Conservation (phyloP, 2,888 invertebrate genomes). For the Dinocampus coccinellae region DNA sequence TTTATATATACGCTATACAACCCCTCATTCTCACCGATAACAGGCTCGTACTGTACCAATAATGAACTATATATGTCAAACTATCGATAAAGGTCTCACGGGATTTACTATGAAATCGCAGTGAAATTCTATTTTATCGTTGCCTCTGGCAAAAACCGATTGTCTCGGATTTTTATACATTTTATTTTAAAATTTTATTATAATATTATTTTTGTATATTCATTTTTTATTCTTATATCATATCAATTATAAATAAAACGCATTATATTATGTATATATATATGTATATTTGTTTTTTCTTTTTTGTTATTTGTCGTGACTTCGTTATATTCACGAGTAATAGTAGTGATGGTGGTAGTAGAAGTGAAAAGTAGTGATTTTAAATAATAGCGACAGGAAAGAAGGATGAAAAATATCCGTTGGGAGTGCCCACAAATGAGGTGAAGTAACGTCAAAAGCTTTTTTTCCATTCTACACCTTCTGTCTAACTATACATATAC, state of each 20-base stretch:
- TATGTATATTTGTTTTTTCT: too few relatives aligned
- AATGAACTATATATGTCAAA: slow-evolving; percentile 29
- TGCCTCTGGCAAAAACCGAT: background rate
- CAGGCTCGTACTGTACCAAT: slow-evolving; percentile 22
- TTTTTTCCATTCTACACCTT: slow-evolving; percentile 1
- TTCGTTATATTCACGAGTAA: too few relatives aligned
- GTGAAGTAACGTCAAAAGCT: slow-evolving; percentile 20
- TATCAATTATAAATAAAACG: background rate
- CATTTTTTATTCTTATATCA: too few relatives aligned
- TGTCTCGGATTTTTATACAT: background rate
- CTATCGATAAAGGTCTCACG: slow-evolving; percentile 24
- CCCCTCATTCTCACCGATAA: slow-evolving; percentile 9
- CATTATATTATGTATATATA: background rate
- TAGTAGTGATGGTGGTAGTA: too few relatives aligned
- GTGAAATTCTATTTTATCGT: background rate
- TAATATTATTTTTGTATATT: background rate
- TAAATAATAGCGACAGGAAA: slow-evolving; percentile 21
- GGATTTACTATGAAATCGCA: background rate
- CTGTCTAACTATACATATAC: background rate
- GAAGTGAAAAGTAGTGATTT: slow-evolving; percentile 14
- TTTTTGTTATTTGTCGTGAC: too few relatives aligned
- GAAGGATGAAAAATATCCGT: slow-evolving; percentile 7
- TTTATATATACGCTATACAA: background rate
- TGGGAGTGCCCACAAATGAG: slow-evolving; percentile 23
- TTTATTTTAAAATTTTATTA: background rate